phyloP scores from a whole-genome alignment of 2,113 vertebrate species.

The Uropsilus gracilis region DNA sequence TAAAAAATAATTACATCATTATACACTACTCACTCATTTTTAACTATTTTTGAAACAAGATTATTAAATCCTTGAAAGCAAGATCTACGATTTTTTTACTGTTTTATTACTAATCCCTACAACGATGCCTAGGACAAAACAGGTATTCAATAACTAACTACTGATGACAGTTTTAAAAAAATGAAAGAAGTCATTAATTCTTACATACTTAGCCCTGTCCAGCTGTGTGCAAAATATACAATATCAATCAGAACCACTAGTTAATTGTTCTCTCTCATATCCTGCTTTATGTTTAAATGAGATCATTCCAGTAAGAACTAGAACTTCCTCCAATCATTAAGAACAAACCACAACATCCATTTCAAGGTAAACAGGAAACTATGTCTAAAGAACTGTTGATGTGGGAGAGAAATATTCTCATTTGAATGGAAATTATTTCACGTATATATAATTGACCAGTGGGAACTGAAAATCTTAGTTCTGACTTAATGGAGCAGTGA shows the following conservation, averaged over 20 bases:
- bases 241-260: background rate
- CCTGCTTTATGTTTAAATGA: conserved; percentile 68
- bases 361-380: conserved; percentile 73
- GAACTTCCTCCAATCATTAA: conserved; percentile 54
- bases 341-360: conserved; percentile 54
- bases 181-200: background rate
- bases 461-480: conserved; percentile 26
- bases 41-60: conserved; percentile 31
- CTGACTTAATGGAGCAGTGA: conserved; percentile 3
- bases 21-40: background rate
- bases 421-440: background rate
- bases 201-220: background rate
- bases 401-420: background rate
- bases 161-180: conserved; percentile 9
- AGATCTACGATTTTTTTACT: background rate
- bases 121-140: background rate
- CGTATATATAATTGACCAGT: background rate
- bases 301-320: conserved; percentile 40
- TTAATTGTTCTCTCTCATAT: conserved; percentile 57
- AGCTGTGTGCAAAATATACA: conserved; percentile 59
- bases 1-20: background rate
- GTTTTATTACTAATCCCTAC: background rate
- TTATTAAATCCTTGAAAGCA: background rate
- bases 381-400: background rate
- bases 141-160: background rate